phyloP scores from a whole-genome alignment of 2,113 vertebrate species.

The Grammomys surdaster region DNA sequence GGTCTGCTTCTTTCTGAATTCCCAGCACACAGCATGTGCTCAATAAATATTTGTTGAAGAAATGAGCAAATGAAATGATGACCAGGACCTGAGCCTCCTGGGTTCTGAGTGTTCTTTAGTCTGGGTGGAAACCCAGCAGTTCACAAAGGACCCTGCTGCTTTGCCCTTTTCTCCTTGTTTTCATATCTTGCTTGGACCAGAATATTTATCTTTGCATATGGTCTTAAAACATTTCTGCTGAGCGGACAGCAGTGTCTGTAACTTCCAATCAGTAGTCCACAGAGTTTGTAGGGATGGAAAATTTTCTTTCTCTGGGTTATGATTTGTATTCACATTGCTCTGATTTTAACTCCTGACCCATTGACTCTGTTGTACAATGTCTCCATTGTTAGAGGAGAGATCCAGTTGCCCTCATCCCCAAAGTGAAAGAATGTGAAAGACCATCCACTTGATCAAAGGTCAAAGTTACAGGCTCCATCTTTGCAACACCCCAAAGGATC shows the following conservation, averaged over 20 bases:
- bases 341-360: conserved; percentile 54
- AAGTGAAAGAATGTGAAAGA: conserved; percentile 51
- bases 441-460: conserved; percentile 17
- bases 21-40: conserved; percentile 70
- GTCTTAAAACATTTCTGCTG: conserved; percentile 73
- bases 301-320: conserved; percentile 61
- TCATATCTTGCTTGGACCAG: conserved; percentile 55
- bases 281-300: conserved; percentile 44
- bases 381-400: conserved; percentile 30
- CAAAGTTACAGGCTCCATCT: not conserved
- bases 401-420: conserved; percentile 28
- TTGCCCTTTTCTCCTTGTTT: conserved; percentile 69
- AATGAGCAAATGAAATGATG: conserved; percentile 72
- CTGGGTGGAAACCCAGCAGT: conserved; percentile 71
- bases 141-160: not conserved
- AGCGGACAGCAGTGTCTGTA: conserved; percentile 56
- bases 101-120: conserved; percentile 71
- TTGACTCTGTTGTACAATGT: not conserved
- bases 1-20: conserved; percentile 67
- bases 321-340: conserved; percentile 70
- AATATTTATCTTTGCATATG: conserved; percentile 79
- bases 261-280: conserved; percentile 56
- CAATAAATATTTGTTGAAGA: conserved; percentile 81
- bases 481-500: not conserved
- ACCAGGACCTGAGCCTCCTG: conserved; percentile 30